Evolutionary conservation across 2,888 invertebrate species (phyloP), one percentile per base, ranked within the genome.

Genomic region (Lasioglossum oenotherae): DNA sequence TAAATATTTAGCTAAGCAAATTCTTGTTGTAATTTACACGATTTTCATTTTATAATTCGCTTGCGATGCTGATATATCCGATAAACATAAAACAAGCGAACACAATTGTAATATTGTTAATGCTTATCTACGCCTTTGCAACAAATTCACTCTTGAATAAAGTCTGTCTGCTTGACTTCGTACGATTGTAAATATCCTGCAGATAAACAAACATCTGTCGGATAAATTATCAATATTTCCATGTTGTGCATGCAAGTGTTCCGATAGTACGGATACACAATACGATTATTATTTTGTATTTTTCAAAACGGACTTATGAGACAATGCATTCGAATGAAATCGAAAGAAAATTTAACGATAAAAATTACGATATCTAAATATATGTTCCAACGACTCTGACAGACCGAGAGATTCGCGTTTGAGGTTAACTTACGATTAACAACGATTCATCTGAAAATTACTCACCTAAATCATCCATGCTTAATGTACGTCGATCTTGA

Each of bases 401-500:
- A 85, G 75, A 35, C 72, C n/a, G 60, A 74, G 67, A n/a, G 67
- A 19, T 46, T 74, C 44, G 23, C 23, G 35, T 87, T 90, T 84
- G 89, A 92, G 92, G 92, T 92, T 92, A 92, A 60, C 60, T 78
- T 12, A 53, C 10, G 12, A 31, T 53, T 38, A 72, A 4, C 6
- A 12, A 41, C 41, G 53, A 83, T 71, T 71, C 89, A 93, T 78
- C 78, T 80, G 35, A 35, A 64, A 60, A 80, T 80, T 82, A 92
- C 95, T 95, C 87, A 95, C 95, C 95, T 87, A 95, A 86, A 90
- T 95, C 95, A 78, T 95, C 95, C 95, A 95, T 95, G 60, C 73
- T 89, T 60, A 35, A 74, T 74, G 14, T 53, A 79, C 46, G 57
- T 74, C 31, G 27, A 76, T n/a, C 16, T 46, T 53, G 46, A 10